Base-by-base conservation (phyloP, 2,797 vertebrate genomes). In the Chiloscyllium punctatum region DNA sequence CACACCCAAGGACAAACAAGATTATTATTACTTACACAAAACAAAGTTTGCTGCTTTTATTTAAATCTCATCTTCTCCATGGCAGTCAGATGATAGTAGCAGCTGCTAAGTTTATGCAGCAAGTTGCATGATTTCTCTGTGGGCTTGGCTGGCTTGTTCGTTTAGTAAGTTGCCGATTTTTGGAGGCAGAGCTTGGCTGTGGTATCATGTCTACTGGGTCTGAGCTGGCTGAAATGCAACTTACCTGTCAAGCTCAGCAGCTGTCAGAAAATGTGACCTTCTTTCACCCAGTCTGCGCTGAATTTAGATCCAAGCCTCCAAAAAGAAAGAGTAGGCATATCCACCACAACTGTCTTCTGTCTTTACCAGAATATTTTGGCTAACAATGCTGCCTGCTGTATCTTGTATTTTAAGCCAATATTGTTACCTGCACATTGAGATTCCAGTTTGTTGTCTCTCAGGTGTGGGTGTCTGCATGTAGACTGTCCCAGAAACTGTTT, bases 211-310 rank as follows among this genome's bases (percentile, higher is more conserved):
- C 33, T 37, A 71, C 68, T 25, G 68, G 21, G 66, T 9, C 37
- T 71, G 68, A 48, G 66, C 62, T 48, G 13, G 23, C 92, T 71
- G 66, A 30, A 48, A 30, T 8, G 51, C 92, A 42, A 72, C 42
- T 71, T 68, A 94, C 92, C 92, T 94, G 92, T 1, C 37, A 42
- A 71, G 71, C 66, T 42, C 62, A 94, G 42, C 91, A 94, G 92
- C 68, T 94, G 92, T 94, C 92, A 15, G 18, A 72, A 94, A 94
- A 72, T 71, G 21, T 72, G 92, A 94, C 66, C 92, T 94, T 94
- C n/a, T 16, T 27, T 72, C n/a, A 72, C 23, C 92, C 66, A 30
- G 13, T 11, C 37, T 48, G 8, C 37, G 92, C 9, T 71, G 92
- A 37, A 71, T 94, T 94, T 94, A 48, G 66, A 94, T 37, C 37